Percentiles rank a stretch among this genome's conserved stretches.
Conservation (phyloP, 2,113 vertebrate genomes). For the Prinia subflava region DNA sequence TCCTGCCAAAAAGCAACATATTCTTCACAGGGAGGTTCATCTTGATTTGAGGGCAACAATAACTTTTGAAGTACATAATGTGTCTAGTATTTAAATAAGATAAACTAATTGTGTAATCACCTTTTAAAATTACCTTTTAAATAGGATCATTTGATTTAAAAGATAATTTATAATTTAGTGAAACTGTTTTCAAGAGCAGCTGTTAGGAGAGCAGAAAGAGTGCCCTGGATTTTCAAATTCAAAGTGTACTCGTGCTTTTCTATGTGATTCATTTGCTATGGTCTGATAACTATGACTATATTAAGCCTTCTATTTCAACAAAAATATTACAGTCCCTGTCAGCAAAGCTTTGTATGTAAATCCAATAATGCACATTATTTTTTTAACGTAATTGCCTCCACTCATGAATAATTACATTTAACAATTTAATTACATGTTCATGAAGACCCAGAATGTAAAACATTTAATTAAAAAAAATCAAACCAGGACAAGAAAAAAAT, state of each 20-base stretch:
- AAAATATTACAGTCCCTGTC: background rate
- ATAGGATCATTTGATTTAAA: background rate
- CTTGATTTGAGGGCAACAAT: background rate
- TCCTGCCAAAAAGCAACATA: background rate
- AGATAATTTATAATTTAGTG: background rate
- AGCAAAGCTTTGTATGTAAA: background rate
- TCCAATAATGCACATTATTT: background rate
- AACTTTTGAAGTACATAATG: background rate
- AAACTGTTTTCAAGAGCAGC: background rate
- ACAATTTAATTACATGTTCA: background rate
- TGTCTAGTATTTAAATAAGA: background rate
- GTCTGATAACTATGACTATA: background rate
- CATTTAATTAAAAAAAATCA: background rate
- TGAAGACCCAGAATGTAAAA: background rate
- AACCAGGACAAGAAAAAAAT: background rate
- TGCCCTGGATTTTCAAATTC: background rate
- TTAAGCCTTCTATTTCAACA: background rate
- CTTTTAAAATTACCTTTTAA: background rate
- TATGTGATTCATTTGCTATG: background rate
- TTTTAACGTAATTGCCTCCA: background rate
- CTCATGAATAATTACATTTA: background rate
- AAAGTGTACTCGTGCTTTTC: background rate
- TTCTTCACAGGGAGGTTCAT: background rate
- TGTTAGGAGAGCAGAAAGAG: background rate
- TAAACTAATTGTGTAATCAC: background rate